phyloP scores from a whole-genome alignment of 2,113 vertebrate genomes.

The Embiotoca jacksoni region DNA sequence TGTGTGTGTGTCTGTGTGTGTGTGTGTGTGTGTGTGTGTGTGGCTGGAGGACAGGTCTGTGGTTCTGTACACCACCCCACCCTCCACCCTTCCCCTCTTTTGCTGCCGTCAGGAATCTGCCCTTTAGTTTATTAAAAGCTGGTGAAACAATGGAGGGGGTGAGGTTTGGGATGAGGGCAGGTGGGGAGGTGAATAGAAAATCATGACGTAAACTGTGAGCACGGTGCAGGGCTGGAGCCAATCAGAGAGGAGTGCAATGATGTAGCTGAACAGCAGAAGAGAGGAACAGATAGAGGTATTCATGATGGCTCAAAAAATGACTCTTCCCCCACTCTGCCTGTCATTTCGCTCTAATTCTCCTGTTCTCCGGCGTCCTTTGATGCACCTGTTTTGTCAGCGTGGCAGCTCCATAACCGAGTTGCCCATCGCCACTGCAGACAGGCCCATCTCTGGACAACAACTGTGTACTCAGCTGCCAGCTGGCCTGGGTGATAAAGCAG shows the following conservation, averaged over 20 bases:
- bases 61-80: conserved; percentile 5
- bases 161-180: conserved; percentile 45
- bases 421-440: conserved; percentile 12
- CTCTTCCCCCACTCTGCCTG: conserved; percentile 48
- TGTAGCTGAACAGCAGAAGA: conserved; percentile 30
- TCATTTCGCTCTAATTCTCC: not conserved
- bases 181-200: conserved; percentile 61
- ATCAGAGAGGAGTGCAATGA: conserved; percentile 39
- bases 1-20: conserved; percentile 36
- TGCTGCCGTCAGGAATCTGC: conserved; percentile 83
- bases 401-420: conserved; percentile 5
- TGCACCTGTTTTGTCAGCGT: conserved; percentile 53
- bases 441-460: conserved; percentile 37
- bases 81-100: not conserved
- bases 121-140: conserved; percentile 89
- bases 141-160: conserved; percentile 83
- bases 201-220: conserved; percentile 66
- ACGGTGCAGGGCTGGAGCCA: conserved; percentile 16
- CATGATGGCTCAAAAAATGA: not conserved
- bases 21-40: conserved; percentile 40
- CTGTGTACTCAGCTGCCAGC: conserved; percentile 59
- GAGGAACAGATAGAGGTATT: conserved; percentile 12
- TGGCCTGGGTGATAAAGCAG: conserved; percentile 10
- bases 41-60: conserved; percentile 55
- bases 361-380: conserved; percentile 2